Base-by-base conservation (phyloP, 2,797 vertebrate genomes). In the Micrastur ruficollis region DNA sequence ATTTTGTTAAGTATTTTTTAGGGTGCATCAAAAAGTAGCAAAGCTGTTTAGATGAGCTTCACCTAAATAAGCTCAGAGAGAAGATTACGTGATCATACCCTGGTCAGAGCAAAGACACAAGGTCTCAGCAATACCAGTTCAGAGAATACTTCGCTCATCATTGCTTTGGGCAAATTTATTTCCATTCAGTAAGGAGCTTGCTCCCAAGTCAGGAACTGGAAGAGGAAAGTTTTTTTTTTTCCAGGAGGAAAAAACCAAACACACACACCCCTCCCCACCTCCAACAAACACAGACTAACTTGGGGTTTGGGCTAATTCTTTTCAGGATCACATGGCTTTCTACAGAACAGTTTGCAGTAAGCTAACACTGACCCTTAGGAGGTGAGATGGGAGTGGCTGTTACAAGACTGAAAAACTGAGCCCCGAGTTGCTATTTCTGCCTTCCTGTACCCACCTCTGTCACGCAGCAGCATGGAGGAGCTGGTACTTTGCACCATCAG, bases 101-200 rank as follows among this genome's bases (percentile, higher is more conserved):
- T 98, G 98, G 98, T 98, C 98, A 98, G 92, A 97, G 98, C 97
- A 96, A 91, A 95, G 71, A 88, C 71, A 12, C 58, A 18, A 32
- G 63, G 94, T 72, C 95, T 49, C 62, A 15, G 97, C 98, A 97
- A 94, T 98, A 98, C 98, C 98, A 98, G 98, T 97, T 98, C 98
- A 98, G 97, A 97, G 58, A 96, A 89, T 79, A 98, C 98, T 98
- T 98, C 97, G 8, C 98, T 98, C 98, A 98, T 98, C 98, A 98
- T 97, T 44, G 98, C 98, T 83, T 90, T 65, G 73, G 70, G 74
- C 15, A 61, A 67, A n/a, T 38, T 11, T 32, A 2, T 32, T 53
- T 36, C 79, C 31, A 26, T n/a, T 25, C 75, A 14, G 0, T 2
- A 31, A 9, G 22, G 22, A 89, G 38, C 17, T 12, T 12, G 18